These are phyloP conservation scores for Acanthosepion esculentum DNA, from an alignment of 2,888 invertebrate genomes.

Conservation along the genomic window DNA sequence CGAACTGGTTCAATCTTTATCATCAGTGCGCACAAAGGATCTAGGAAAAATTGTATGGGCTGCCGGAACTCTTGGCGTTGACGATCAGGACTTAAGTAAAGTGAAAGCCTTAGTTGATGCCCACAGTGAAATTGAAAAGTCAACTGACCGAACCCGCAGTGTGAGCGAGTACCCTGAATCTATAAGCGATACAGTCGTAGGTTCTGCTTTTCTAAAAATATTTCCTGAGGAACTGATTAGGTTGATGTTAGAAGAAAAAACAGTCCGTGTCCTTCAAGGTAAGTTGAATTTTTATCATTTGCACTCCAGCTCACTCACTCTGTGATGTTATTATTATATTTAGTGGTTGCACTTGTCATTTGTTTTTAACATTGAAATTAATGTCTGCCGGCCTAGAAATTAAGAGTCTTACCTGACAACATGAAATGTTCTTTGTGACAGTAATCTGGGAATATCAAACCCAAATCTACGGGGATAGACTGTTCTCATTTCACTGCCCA, in stretches of 20 bases:
- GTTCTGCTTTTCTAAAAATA: constrained; percentile 11
- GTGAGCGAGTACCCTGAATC: constrained; percentile 39
- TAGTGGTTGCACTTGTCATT: too few relatives aligned
- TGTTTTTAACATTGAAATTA: too few relatives aligned
- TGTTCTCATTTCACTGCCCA: too few relatives aligned
- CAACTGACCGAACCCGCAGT: background rate
- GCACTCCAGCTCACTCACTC: background rate
- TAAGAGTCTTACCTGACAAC: too few relatives aligned
- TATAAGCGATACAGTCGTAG: constrained; percentile 17
- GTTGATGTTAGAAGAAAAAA: constrained; percentile 33
- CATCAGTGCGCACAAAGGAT: constrained; percentile 50
- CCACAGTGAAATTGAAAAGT: constrained; percentile 11
- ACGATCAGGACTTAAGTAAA: background rate
- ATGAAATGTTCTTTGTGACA: too few relatives aligned
- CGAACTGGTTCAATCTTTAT: background rate
- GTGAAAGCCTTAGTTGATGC: background rate
- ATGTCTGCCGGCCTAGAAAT: too few relatives aligned
- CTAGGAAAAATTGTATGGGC: constrained; percentile 53
- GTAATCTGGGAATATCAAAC: too few relatives aligned
- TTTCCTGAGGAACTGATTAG: background rate
- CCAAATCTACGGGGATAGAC: too few relatives aligned
- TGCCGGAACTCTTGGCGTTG: constrained; percentile 49
- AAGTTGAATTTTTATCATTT: background rate
- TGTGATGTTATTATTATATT: background rate
- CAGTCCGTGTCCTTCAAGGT: background rate